A percentile compares a stretch with the other conserved stretches of the same genome.
phyloP scores from a whole-genome alignment of 2,113 vertebrate genomes.

The Syngnathus typhle region DNA sequence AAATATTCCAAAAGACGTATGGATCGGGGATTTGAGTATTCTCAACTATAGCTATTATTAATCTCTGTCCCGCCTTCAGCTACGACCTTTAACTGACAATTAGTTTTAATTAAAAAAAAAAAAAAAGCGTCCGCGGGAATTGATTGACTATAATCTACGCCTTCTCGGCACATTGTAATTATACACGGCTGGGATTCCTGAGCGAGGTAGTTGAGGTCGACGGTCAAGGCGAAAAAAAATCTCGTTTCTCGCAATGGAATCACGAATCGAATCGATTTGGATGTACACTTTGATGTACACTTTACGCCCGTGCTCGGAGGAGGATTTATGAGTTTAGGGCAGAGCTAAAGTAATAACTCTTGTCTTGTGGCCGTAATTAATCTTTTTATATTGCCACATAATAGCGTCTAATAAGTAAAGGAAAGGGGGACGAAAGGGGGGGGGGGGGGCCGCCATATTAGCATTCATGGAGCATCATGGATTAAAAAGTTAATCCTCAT shows the following conservation, averaged over 20 bases:
- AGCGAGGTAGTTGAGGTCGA: neutral
- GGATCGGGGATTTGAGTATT: conserved; percentile 31
- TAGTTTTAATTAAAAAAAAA: conserved; percentile 57
- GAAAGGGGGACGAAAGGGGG: conserved; percentile 5
- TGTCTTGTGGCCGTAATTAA: conserved; percentile 30
- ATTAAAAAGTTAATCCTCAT: conserved; percentile 49
- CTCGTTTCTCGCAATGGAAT: neutral
- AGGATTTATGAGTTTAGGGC: conserved; percentile 22
- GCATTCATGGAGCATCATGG: conserved; percentile 43
- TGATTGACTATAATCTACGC: conserved; percentile 39
- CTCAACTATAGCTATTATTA: conserved; percentile 35
- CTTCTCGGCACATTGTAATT: conserved; percentile 5
- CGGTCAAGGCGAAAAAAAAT: neutral
- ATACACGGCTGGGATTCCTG: neutral
- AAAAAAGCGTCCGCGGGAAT: conserved; percentile 41
- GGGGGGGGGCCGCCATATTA: conserved; percentile 37
- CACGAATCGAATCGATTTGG: neutral
- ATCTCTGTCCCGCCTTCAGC: conserved; percentile 44
- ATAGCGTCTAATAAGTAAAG: conserved; percentile 35
- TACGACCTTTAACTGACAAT: conserved; percentile 44
- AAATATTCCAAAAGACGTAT: conserved; percentile 56
- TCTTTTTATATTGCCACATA: conserved; percentile 37
- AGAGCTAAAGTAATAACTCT: conserved; percentile 34
- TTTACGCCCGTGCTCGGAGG: neutral
- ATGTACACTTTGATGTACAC: conserved; percentile 1